phyloP scores from a whole-genome alignment of 2,888 invertebrate species.

The Nysson spinosus region DNA sequence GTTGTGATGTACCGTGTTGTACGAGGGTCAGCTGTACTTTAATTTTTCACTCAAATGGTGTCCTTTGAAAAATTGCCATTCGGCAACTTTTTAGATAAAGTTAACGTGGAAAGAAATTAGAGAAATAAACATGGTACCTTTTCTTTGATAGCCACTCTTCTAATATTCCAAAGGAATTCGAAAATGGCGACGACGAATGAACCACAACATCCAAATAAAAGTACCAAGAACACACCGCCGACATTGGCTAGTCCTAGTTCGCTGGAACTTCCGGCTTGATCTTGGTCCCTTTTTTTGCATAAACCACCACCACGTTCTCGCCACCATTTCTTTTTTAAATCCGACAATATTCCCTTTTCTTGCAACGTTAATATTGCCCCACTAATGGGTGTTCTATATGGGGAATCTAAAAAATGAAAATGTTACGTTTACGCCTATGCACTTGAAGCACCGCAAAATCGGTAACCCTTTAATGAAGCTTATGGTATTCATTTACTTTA shows the following conservation, averaged over 20 bases:
- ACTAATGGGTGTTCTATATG: conserved; percentile 88
- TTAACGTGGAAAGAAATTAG: conserved; percentile 9
- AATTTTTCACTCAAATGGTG: no score
- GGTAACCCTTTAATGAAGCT: no score
- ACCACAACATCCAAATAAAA: conserved; percentile 85
- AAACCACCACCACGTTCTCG: conserved; percentile 82
- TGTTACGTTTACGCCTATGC: background rate
- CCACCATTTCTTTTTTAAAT: conserved; percentile 96
- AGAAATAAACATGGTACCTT: conserved; percentile 74
- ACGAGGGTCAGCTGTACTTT: no score
- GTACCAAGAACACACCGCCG: conserved; percentile 93
- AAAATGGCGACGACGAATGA: conserved; percentile 87
- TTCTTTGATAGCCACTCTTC: conserved; percentile 86
- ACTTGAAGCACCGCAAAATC: no score
- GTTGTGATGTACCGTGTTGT: no score
- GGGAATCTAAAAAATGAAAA: conserved; percentile 81
- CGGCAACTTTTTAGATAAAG: background rate
- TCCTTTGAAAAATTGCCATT: conserved; percentile 15
- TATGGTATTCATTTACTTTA: background rate
- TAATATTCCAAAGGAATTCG: conserved; percentile 92
- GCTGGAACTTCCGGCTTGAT: conserved; percentile 77
- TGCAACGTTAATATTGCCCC: conserved; percentile 93
- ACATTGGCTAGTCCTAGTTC: conserved; percentile 91
- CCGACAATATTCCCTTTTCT: conserved; percentile 89
- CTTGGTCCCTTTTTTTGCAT: conserved; percentile 77